Conservation (phyloP, 2,113 vertebrate genomes). For the Melanostigma gelatinosum region DNA sequence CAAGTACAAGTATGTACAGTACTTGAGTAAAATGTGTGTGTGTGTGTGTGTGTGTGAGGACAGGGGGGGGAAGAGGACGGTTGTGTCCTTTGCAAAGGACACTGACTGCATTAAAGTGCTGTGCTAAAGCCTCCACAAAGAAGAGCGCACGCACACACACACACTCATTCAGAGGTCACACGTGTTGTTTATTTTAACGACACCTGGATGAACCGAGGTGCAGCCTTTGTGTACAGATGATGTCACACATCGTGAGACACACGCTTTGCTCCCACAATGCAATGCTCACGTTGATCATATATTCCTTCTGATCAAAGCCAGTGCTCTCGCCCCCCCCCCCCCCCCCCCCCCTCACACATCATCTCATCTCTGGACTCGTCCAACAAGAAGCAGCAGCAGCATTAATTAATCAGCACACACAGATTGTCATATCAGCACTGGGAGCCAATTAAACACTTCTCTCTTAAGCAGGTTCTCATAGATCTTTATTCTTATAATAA, state of each 20-base stretch:
- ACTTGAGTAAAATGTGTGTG: neutral
- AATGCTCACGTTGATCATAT: slow-evolving; percentile 51
- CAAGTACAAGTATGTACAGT: too few species aligned
- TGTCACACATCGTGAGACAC: slow-evolving; percentile 4
- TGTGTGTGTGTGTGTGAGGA: slow-evolving; percentile 9
- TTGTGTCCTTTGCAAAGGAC: slow-evolving; percentile 72
- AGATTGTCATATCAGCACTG: slow-evolving; percentile 52
- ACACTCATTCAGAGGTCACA: neutral
- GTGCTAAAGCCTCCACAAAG: slow-evolving; percentile 42
- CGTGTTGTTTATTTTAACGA: neutral
- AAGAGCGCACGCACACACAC: neutral
- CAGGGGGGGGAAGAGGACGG: neutral
- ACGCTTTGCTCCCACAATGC: slow-evolving; percentile 20
- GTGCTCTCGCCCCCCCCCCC: neutral
- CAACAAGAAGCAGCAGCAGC: slow-evolving; percentile 39
- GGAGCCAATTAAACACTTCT: slow-evolving; percentile 61
- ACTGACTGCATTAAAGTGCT: slow-evolving; percentile 65
- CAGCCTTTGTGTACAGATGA: neutral
- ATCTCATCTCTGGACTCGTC: slow-evolving; percentile 54
- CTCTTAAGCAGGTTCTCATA: slow-evolving; percentile 26
- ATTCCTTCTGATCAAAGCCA: slow-evolving; percentile 63
- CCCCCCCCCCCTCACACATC: slow-evolving; percentile 32
- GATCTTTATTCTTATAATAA: slow-evolving; percentile 36
- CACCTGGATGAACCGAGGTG: slow-evolving; percentile 4
- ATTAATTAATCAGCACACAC: slow-evolving; percentile 63